Base-by-base conservation (phyloP, 2,113 vertebrate species). In the Mesembrinibis cayennensis region DNA sequence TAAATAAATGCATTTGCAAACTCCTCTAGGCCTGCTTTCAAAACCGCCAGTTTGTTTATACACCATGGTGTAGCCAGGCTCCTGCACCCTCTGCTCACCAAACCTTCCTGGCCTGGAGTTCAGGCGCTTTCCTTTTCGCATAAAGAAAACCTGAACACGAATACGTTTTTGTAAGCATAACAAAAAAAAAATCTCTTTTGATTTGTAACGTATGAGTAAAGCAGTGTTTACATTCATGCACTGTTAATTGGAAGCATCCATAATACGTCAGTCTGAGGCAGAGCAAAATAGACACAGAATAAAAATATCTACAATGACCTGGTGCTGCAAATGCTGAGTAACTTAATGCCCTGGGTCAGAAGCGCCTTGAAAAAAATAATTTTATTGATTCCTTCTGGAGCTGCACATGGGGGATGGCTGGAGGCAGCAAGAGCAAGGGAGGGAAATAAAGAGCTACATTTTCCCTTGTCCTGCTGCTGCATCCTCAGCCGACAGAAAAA, bases 1-100 rank as follows among this genome's bases (percentile, higher is more conserved):
- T 63, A 86, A 96, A 97, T 71, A 94, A 94, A 94, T 4, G 25
- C 53, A 65, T 94, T 93, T 94, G 72, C 84, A 90, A 91, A 85
- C 78, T 95, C 91, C 89, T 91, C 66, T 62, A 72, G 70, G 91
- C 82, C 89, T 87, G 81, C 77, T 94, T 94, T 87, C 82, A 76
- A 80, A 95, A 66, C 1, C 83, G 61, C 26, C 55, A 4, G 27
- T n/a, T 77, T 93, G 84, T 95, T 96, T 95, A 30, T 45, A 6
- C 9, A 82, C 50, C 25, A 5, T 2, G 18, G 49, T 13, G 44
- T 23, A 87, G 77, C 70, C 81, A n/a, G 73, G 89, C 73, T 82
- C 79, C 55, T 38, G 1, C 56, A 27, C 34, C 6, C 61, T 25
- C 58, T 36, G 45, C 79, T 92, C 92, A 42, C 69, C 78, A 88